Percentiles rank a stretch among this genome's conserved stretches.
phyloP scores from a whole-genome alignment of 2,888 invertebrate species.

The Papilio elwesi region DNA sequence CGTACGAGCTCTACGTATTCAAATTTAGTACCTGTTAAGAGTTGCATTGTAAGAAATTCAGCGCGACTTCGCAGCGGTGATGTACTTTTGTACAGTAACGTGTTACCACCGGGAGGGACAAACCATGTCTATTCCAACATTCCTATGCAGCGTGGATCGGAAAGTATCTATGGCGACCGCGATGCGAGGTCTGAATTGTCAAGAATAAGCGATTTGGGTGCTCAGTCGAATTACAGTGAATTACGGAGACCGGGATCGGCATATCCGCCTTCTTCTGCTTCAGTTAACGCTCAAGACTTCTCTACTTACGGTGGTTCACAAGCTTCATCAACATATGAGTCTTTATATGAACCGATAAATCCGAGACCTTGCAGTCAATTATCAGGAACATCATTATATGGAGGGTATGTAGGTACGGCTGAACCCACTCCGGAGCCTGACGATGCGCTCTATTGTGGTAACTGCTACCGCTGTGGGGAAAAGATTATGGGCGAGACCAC shows the following conservation, averaged over 20 bases:
- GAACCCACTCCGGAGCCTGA: constrained; percentile 91
- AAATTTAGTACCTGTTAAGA: constrained; percentile 80
- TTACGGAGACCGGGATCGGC: constrained; percentile 84
- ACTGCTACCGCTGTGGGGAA: constrained; percentile 96
- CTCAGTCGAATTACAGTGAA: constrained; percentile 86
- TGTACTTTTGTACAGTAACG: constrained; percentile 76
- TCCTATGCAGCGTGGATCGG: constrained; percentile 78
- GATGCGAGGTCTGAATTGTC: constrained; percentile 76
- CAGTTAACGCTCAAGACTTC: constrained; percentile 81
- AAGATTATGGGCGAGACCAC: constrained; percentile 97
- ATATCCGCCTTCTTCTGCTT: constrained; percentile 79
- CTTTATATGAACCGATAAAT: constrained; percentile 86
- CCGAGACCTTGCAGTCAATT: constrained; percentile 85
- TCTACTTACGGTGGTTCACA: constrained; percentile 84
- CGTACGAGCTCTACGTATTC: constrained; percentile 79
- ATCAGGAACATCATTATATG: constrained; percentile 85
- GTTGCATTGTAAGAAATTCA: constrained; percentile 77
- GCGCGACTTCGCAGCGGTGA: constrained; percentile 73
- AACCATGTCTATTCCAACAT: constrained; percentile 80
- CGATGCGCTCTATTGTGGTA: constrained; percentile 90
- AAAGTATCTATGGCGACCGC: constrained; percentile 77
- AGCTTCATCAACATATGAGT: constrained; percentile 87
- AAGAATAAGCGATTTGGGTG: constrained; percentile 78
- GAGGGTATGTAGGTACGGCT: constrained; percentile 87
- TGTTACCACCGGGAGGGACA: constrained; percentile 78